phyloP scores from a whole-genome alignment of 2,888 invertebrate genomes.

The Drosophila emarginata region DNA sequence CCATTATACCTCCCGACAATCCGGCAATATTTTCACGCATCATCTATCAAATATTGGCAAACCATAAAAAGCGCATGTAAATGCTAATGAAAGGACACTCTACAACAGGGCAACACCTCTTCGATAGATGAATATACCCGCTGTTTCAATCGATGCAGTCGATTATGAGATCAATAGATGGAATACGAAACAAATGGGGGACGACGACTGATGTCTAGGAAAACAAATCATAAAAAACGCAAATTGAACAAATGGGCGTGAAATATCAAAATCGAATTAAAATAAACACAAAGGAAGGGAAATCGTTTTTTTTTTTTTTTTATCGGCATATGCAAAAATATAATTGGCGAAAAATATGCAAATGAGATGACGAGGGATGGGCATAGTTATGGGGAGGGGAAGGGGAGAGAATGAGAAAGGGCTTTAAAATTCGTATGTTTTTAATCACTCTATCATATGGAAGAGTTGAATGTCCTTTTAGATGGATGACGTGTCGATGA shows the following conservation, averaged over 20 bases:
- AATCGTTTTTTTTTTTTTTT: slow-evolving; percentile 31
- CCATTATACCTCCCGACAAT: slow-evolving; percentile 21
- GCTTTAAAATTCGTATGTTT: slow-evolving; percentile 22
- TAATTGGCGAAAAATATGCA: slow-evolving; percentile 74
- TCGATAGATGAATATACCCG: slow-evolving; percentile 20
- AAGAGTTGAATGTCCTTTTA: slow-evolving; percentile 62
- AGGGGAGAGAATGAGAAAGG: neutral
- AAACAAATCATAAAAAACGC: slow-evolving; percentile 75
- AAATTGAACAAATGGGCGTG: slow-evolving; percentile 71
- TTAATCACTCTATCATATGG: neutral
- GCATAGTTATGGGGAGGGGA: neutral
- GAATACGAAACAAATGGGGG: neutral
- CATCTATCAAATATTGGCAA: slow-evolving; percentile 74
- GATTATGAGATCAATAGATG: slow-evolving; percentile 72
- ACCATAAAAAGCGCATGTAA: slow-evolving; percentile 56
- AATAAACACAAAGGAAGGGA: slow-evolving; percentile 41
- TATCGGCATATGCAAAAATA: slow-evolving; percentile 64
- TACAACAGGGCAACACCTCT: slow-evolving; percentile 21
- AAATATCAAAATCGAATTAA: slow-evolving; percentile 65
- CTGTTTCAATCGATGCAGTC: slow-evolving; percentile 49
- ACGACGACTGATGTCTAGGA: slow-evolving; percentile 29
- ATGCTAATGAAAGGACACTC: slow-evolving; percentile 56
- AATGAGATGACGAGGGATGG: slow-evolving; percentile 47
- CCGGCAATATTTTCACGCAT: slow-evolving; percentile 62
- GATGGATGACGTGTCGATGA: slow-evolving; percentile 35